These are phyloP conservation scores for Sweltsa coloradensis DNA, from an alignment of 1,140 invertebrate genomes.

Conservation along the genomic window DNA sequence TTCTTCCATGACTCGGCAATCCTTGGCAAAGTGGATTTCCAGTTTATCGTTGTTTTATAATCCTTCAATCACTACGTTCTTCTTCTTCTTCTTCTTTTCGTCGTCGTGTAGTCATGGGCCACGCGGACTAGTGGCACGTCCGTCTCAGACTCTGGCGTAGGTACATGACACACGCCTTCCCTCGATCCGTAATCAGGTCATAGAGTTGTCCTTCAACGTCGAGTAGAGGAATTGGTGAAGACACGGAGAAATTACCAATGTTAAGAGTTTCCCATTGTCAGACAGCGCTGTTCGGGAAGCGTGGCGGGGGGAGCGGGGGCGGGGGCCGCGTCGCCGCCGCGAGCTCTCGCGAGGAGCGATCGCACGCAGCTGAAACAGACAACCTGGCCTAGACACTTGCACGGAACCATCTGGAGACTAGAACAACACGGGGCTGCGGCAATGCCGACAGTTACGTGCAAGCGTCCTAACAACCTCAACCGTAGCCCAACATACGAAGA, in stretches of 20 bases:
- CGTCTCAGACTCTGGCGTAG: slow-evolving; percentile 32
- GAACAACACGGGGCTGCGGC: too few species aligned
- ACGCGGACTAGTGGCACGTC: slow-evolving; percentile 2
- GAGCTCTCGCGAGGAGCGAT: slow-evolving; percentile 45
- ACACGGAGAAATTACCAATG: slow-evolving; percentile 29
- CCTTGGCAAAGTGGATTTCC: too few species aligned
- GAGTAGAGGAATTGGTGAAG: slow-evolving; percentile 28
- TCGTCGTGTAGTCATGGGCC: too few species aligned
- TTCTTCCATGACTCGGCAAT: too few species aligned
- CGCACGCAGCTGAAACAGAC: slow-evolving; percentile 43
- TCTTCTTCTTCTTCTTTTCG: too few species aligned
- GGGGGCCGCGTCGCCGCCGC: slow-evolving; percentile 40
- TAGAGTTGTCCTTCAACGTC: slow-evolving; percentile 36
- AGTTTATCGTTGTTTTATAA: too few species aligned
- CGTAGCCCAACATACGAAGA: too few species aligned
- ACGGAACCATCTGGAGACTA: too few species aligned
- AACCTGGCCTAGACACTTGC: too few species aligned
- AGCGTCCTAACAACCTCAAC: too few species aligned
- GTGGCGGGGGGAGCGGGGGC: slow-evolving; percentile 51
- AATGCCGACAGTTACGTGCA: too few species aligned
- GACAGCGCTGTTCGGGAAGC: slow-evolving; percentile 51
- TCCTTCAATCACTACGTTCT: too few species aligned
- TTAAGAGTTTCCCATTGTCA: slow-evolving; percentile 52
- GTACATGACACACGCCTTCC: slow-evolving; percentile 42
- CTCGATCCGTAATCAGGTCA: slow-evolving; percentile 35